Percentiles rank a stretch among this genome's conserved stretches.
phyloP scores from a whole-genome alignment of 2,888 invertebrate genomes.

The Proisotoma minuta region DNA sequence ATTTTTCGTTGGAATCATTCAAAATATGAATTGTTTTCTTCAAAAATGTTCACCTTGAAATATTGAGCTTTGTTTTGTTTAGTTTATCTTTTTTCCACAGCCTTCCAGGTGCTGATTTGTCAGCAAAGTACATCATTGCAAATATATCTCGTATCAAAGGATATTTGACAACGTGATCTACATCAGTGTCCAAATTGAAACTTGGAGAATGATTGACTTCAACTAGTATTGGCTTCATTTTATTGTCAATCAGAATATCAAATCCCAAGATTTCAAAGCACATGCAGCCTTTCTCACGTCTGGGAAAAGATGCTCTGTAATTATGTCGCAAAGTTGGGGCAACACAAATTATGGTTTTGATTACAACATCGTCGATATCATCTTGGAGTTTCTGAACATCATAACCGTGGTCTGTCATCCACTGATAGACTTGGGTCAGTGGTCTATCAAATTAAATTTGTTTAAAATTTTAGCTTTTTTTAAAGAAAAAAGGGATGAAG shows the following conservation, averaged over 20 bases:
- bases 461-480: too few species aligned
- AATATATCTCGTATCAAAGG: conserved; percentile 70
- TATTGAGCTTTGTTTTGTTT: not conserved
- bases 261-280: conserved; percentile 90
- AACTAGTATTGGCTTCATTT: conserved; percentile 75
- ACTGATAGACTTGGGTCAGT: not conserved
- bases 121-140: conserved; percentile 67
- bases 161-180: conserved; percentile 83
- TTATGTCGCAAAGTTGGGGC: conserved; percentile 80
- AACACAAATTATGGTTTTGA: conserved; percentile 76
- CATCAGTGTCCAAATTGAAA: conserved; percentile 79
- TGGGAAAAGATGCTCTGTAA: conserved; percentile 80
- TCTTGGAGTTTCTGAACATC: conserved; percentile 73
- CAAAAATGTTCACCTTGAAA: not conserved
- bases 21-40: not conserved
- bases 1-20: not conserved
- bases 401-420: conserved; percentile 52
- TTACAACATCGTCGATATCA: conserved; percentile 81
- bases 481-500: not conserved
- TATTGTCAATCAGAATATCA: conserved; percentile 79
- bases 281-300: conserved; percentile 74
- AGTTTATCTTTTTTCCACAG: not conserved
- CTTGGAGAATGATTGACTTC: conserved; percentile 93
- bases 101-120: conserved; percentile 54
- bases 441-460: not conserved